Percentiles rank a stretch among this genome's conserved stretches.
Conservation (phyloP, 1,140 invertebrate genomes). For the Diorhabda elongata region DNA sequence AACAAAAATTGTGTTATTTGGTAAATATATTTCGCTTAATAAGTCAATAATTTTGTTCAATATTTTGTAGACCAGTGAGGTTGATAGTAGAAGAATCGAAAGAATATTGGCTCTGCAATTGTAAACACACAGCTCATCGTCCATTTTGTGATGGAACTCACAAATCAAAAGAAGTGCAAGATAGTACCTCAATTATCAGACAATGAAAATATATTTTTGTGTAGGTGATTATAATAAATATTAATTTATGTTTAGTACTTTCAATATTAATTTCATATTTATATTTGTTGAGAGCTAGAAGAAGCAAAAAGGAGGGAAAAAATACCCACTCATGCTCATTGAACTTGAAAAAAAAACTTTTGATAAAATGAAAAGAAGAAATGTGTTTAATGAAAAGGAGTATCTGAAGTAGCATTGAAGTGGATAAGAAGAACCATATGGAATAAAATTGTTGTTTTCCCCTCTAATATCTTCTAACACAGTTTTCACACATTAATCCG, state of each 20-base stretch:
- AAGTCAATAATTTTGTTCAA: neutral
- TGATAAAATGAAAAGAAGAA: no score
- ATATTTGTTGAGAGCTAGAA: no score
- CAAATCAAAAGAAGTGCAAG: conserved; percentile 64
- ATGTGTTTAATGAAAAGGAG: no score
- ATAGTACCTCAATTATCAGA: conserved; percentile 40
- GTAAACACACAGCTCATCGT: conserved; percentile 90
- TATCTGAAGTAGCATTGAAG: no score
- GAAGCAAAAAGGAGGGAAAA: no score
- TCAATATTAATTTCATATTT: no score
- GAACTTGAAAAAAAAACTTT: no score
- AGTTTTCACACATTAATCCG: no score
- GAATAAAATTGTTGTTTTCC: no score
- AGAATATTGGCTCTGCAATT: conserved; percentile 97
- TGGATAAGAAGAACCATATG: no score
- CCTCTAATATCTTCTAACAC: no score
- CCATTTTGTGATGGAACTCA: conserved; percentile 99
- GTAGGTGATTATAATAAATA: conserved; percentile 10
- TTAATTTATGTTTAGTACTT: neutral
- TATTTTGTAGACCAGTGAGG: conserved; percentile 62
- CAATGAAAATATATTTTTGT: conserved; percentile 25
- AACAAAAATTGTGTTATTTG: neutral
- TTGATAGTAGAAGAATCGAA: conserved; percentile 85
- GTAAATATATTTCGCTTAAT: neutral
- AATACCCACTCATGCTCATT: no score